Percentiles rank a stretch among this genome's conserved stretches.
Conservation (phyloP, 2,888 invertebrate species). For the Drosophila algonquin region DNA sequence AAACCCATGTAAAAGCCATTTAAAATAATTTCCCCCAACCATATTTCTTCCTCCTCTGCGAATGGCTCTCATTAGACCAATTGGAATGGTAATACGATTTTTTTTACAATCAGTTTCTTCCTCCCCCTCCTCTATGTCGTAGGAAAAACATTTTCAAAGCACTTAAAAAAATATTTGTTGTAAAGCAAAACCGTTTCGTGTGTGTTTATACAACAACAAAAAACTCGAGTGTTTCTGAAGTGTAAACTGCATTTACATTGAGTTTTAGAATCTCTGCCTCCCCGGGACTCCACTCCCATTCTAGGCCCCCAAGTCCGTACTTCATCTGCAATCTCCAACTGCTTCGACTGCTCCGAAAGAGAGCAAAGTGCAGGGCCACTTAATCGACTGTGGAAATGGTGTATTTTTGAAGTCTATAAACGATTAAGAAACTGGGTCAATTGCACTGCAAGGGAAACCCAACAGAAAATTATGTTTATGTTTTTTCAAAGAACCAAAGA, state of each 20-base stretch:
- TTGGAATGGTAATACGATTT: constrained; percentile 19
- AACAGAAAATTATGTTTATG: constrained; percentile 54
- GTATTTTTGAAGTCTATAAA: constrained; percentile 7
- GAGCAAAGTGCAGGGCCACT: constrained; percentile 64
- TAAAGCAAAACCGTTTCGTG: constrained; percentile 13
- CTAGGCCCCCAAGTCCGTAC: not conserved
- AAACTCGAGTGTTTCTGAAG: constrained; percentile 39
- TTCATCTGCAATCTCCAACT: constrained; percentile 3
- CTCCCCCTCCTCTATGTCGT: constrained; percentile 7
- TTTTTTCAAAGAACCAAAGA: constrained; percentile 39
- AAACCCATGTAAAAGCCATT: constrained; percentile 2
- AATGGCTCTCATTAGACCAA: constrained; percentile 30
- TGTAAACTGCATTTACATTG: constrained; percentile 33
- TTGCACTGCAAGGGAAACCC: constrained; percentile 46
- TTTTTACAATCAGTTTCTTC: constrained; percentile 6
- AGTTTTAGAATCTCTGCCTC: too few species aligned
- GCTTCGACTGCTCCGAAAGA: constrained; percentile 17
- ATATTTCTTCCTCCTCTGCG: not conserved
- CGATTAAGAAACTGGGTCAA: constrained; percentile 60
- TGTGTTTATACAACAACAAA: constrained; percentile 27
- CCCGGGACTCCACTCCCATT: too few species aligned
- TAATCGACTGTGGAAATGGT: constrained; percentile 66
- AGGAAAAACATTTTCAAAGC: constrained; percentile 36
- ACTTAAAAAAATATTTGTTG: constrained; percentile 41
- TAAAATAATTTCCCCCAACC: not conserved